phyloP scores from a whole-genome alignment of 2,113 vertebrate genomes.

The Phaethon lepturus region DNA sequence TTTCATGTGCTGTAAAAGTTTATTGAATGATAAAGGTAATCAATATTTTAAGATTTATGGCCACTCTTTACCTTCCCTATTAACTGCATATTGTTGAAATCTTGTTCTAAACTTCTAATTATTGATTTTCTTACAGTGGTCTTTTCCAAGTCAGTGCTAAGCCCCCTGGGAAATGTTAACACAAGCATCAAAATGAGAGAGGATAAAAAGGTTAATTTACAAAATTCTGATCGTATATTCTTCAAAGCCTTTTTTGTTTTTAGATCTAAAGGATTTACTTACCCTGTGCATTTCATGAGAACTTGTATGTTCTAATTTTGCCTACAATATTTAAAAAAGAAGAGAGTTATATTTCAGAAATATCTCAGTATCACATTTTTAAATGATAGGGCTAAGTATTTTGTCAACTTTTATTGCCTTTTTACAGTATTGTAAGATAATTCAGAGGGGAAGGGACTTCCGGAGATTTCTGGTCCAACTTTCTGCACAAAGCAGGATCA shows the following conservation, averaged over 20 bases:
- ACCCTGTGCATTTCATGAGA: neutral
- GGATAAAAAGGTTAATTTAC: neutral
- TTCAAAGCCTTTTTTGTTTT: neutral
- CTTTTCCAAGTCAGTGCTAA: neutral
- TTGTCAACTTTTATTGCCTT: neutral
- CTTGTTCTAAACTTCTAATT: neutral
- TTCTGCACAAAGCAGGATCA: neutral
- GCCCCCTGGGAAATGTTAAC: neutral
- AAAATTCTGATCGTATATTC: neutral
- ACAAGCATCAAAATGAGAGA: neutral
- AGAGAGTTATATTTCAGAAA: neutral
- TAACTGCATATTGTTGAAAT: neutral
- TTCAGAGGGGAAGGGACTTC: neutral
- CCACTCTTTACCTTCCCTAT: neutral
- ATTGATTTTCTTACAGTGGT: neutral
- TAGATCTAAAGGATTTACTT: neutral
- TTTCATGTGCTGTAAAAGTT: neutral
- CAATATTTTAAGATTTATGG: neutral
- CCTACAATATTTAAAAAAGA: neutral
- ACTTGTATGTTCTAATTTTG: neutral
- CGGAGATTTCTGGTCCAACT: neutral
- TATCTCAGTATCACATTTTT: neutral
- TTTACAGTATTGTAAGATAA: neutral
- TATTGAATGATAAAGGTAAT: neutral
- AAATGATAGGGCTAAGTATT: neutral